Percentiles rank a stretch among this genome's conserved stretches.
phyloP scores from a whole-genome alignment of 1,140 invertebrate species.

The Bemisia tabaci region DNA sequence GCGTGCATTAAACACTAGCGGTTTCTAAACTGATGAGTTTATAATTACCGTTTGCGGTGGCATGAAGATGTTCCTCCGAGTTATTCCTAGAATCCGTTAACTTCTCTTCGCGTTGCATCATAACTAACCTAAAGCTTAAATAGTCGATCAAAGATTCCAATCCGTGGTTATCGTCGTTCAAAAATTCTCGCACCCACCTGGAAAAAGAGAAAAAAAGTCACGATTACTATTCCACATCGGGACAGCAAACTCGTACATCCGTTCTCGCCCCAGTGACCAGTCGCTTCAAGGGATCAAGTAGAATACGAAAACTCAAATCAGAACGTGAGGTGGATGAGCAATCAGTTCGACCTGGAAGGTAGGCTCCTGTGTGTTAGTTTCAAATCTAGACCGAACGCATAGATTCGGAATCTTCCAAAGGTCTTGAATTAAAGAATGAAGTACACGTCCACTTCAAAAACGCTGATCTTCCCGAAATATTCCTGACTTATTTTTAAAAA shows the following conservation, averaged over 20 bases:
- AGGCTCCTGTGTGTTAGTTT: too few relatives aligned
- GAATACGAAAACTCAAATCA: background rate
- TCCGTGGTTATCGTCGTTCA: constrained; percentile 90
- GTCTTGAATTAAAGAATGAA: too few relatives aligned
- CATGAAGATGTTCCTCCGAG: constrained; percentile 45
- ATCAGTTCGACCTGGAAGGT: too few relatives aligned
- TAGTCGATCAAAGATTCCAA: constrained; percentile 95
- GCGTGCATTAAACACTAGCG: too few relatives aligned
- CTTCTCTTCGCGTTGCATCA: constrained; percentile 74
- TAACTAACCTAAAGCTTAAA: constrained; percentile 80
- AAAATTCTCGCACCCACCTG: constrained; percentile 96
- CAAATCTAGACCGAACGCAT: too few relatives aligned
- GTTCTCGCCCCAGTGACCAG: background rate
- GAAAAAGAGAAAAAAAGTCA: constrained; percentile 24
- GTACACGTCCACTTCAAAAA: too few relatives aligned
- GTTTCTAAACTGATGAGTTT: background rate
- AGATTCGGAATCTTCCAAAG: too few relatives aligned
- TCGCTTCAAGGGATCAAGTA: background rate
- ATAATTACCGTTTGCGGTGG: constrained; percentile 10
- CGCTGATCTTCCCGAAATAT: too few relatives aligned
- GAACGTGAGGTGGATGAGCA: too few relatives aligned
- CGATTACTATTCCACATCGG: too few relatives aligned
- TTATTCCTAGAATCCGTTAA: constrained; percentile 53
- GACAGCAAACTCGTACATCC: too few relatives aligned
- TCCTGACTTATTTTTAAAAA: too few relatives aligned